Base-by-base conservation (phyloP, 2,888 invertebrate genomes). In the Dasysyrphus albostriatus region DNA sequence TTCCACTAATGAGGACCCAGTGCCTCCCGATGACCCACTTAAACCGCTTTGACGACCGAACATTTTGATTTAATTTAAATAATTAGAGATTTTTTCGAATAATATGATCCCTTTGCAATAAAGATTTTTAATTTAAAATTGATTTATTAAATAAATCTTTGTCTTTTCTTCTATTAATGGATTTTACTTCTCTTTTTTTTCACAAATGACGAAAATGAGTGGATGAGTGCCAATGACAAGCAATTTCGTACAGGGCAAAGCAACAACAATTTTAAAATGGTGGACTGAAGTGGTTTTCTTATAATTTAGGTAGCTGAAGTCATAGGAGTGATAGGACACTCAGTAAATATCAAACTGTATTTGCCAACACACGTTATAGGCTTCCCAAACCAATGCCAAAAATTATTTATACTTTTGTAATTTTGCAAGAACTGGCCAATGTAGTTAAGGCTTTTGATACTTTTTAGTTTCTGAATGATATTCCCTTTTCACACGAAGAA, bases 1-100 rank as follows among this genome's bases (percentile, higher is more conserved):
- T 93, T 99, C 99, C 2, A 99, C 97, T 88, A 99, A 93, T 93
- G 98, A 97, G 92, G 97, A 97, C 89, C 95, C 97, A 76, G 96
- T 96, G 65, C 96, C 96, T 37, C 97, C 96, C 83, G 96, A 95
- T 76, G 96, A 96, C 37, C 96, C 96, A 79, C 97, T 95, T 54
- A 95, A 94, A 75, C 95, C 95, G 88, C 96, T 90, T 89, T 92
- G 93, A 89, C 93, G 91, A 91, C 93, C 90, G 92, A 93, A 89
- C 93, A 94, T 93, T 9, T 72, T 63, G 32, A 24, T 44, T 19
- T 67, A 58, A 24, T 24, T 29, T 10, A 34, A 14, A 61, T 34
- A 47, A 37, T 70, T 10, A 12, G 1, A 54, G 7, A 8, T 14
- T 32, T 29, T 14, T 0, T 29, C 7, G 1, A 54, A 29, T 1